phyloP scores from a whole-genome alignment of 2,113 vertebrate species.

The Myiopsitta monachus region DNA sequence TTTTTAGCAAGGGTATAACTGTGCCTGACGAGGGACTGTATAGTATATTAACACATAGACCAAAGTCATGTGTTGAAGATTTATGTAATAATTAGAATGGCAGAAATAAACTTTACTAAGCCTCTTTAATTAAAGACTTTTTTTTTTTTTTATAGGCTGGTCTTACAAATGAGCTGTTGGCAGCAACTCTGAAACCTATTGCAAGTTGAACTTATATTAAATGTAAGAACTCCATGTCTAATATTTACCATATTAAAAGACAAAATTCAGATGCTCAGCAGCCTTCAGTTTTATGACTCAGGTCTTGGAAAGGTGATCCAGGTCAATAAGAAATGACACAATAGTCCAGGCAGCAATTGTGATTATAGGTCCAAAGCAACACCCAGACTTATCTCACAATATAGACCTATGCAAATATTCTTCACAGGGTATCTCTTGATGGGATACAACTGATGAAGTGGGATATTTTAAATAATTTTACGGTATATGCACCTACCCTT shows the following conservation, averaged over 20 bases:
- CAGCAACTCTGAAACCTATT: background rate
- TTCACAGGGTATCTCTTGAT: background rate
- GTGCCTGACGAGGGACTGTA: background rate
- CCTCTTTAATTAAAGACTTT: background rate
- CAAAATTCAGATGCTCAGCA: background rate
- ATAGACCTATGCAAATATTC: background rate
- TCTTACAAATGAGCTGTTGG: background rate
- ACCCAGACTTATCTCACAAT: background rate
- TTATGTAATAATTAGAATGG: background rate
- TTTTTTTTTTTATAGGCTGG: background rate
- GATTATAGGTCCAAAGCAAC: background rate
- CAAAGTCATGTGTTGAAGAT: background rate
- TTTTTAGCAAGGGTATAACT: constrained; percentile 32
- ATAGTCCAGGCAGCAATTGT: background rate
- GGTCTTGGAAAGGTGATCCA: background rate
- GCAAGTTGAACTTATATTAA: background rate
- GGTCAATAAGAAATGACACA: background rate
- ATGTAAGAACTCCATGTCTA: background rate
- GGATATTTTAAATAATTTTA: background rate
- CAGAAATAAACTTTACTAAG: background rate
- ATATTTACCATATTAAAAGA: background rate
- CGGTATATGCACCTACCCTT: background rate
- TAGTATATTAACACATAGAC: background rate
- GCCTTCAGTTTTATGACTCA: background rate
- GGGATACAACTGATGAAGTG: background rate